A percentile compares a stretch with the other conserved stretches of the same genome.
Evolutionary conservation across 2,797 vertebrate species (phyloP).

Genomic region (Agapornis canus): DNA sequence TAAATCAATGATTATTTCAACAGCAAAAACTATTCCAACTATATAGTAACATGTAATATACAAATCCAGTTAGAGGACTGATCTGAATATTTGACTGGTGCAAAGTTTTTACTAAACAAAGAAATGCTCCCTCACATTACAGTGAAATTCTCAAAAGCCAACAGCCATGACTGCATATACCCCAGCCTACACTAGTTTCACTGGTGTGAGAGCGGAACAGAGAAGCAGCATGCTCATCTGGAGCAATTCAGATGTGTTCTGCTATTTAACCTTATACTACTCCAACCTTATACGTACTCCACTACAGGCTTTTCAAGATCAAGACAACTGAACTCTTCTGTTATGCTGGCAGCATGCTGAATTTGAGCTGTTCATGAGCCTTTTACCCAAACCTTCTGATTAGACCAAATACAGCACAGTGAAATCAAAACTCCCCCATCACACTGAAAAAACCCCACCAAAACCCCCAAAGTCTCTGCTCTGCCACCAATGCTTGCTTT

Average conservation of each 20-base stretch:
- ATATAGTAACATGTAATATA: not conserved
- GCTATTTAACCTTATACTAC: not conserved
- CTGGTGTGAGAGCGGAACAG: not conserved
- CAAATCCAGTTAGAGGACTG: not conserved
- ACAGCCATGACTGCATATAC: fast-evolving
- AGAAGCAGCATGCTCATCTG: not conserved
- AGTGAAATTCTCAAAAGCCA: not conserved
- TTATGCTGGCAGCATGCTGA: not conserved
- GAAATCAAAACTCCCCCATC: not conserved
- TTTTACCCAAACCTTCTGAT: not conserved
- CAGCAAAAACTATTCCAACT: not conserved
- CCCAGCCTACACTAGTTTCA: not conserved
- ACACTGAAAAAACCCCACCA: not conserved
- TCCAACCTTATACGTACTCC: not conserved
- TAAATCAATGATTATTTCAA: not conserved
- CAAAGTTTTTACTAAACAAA: not conserved
- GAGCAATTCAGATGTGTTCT: not conserved
- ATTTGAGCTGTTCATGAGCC: fast-evolving
- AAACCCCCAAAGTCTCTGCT: not conserved
- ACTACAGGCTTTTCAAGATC: fast-evolving
- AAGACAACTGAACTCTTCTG: not conserved
- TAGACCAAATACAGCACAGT: not conserved
- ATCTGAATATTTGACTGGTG: not conserved
- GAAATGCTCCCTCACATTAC: not conserved
- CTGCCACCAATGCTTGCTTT: not conserved